Conservation (phyloP, 2,888 invertebrate species). For the Dione vanillae region DNA sequence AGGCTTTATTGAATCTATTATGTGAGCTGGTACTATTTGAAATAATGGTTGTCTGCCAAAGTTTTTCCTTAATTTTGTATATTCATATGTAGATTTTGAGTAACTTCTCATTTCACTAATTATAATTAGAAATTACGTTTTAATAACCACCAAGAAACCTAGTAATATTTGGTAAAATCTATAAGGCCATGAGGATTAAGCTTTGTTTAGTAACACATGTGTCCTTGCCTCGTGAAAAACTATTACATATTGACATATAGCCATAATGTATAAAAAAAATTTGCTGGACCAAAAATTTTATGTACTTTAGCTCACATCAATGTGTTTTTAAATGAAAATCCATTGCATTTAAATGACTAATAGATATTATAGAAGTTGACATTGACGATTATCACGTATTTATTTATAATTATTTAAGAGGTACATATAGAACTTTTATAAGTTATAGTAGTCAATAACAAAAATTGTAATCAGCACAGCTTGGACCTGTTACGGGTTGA, state of each 20-base stretch:
- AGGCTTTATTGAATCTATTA: constrained; percentile 72
- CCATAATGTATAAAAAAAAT: no score
- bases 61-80: constrained; percentile 75
- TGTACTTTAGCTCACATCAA: neutral
- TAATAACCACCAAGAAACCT: neutral
- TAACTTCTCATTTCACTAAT: constrained; percentile 58
- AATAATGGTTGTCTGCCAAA: constrained; percentile 82
- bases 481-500: neutral
- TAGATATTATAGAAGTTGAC: neutral
- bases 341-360: no score
- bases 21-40: constrained; percentile 68
- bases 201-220: constrained; percentile 66
- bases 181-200: constrained; percentile 62
- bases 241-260: neutral
- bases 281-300: neutral
- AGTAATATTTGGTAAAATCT: constrained; percentile 54
- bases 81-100: constrained; percentile 69
- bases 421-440: no score
- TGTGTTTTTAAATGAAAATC: no score
- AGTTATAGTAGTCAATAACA: neutral
- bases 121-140: neutral
- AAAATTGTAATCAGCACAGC: neutral
- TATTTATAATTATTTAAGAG: no score
- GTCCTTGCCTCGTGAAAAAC: constrained; percentile 62
- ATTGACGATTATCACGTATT: no score